Evolutionary conservation across 2,113 vertebrate species (phyloP), one percentile per base, ranked within the genome.

Genomic region (Corythoichthys haematopterus): DNA sequence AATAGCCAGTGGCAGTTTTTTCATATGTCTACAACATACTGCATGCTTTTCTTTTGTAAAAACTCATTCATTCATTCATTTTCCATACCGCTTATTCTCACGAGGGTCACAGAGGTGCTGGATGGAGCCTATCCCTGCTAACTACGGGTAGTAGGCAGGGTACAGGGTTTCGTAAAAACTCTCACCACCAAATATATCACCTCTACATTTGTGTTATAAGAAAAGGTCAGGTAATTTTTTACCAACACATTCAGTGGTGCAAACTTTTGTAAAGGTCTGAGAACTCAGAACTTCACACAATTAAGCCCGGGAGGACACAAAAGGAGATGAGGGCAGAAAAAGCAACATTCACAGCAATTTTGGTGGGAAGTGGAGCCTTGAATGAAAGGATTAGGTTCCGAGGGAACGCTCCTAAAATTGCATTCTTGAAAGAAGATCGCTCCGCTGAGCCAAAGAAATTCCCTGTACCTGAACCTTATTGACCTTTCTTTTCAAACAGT

Each of bases 241-340:
- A n/a, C 14, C 36, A n/a, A 59, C 3, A 36, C 58, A 4, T 58
- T 38, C 70, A 76, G 66, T 8, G 56, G 12, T 13, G 55, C 65
- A 72, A 75, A 79, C 75, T 69, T 78, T 80, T 86, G 84, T 84
- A 74, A 74, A 76, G 68, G 71, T 75, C 40, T 68, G 70, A 73
- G 72, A 75, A 74, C 69, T 43, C 69, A 85, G 74, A 86, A 84
- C 81, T 75, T 83, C 84, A 87, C 76, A 88, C 84, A 89, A 88
- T 84, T 80, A 79, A 6, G 72, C 72, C 79, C 73, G 16, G 68
- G 78, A 82, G 80, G 67, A 62, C 72, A 87, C 85, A 88, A 88
- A 88, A 85, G 85, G 85, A 78, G 87, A 84, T 80, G 76, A 85
- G 69, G 52, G 78, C 77, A 74, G 83, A 79, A 80, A 81, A 81